A percentile compares a stretch with the other conserved stretches of the same genome.
These are phyloP conservation scores for Albula glossodonta DNA, from an alignment of 2,113 vertebrate species.

Conservation along the genomic window DNA sequence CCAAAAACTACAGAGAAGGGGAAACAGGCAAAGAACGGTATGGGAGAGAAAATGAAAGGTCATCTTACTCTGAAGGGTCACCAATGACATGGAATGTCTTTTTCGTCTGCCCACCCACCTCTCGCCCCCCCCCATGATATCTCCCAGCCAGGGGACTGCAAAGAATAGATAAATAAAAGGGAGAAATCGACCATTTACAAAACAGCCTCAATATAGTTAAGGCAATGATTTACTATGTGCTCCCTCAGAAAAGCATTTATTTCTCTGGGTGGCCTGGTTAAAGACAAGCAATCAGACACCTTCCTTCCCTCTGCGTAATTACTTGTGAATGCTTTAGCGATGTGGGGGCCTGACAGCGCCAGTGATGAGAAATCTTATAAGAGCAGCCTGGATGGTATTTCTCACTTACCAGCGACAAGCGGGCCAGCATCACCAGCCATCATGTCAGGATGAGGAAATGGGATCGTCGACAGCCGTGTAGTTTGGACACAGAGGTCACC, in stretches of 20 bases:
- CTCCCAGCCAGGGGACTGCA: conserved; percentile 4
- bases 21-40: neutral
- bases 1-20: conserved; percentile 25
- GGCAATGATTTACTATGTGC: neutral
- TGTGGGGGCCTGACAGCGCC: neutral
- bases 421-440: neutral
- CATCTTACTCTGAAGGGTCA: conserved; percentile 17
- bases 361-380: conserved; percentile 4
- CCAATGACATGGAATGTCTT: conserved; percentile 30
- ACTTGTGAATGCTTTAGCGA: conserved; percentile 4
- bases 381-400: neutral
- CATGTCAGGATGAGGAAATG: conserved; percentile 24
- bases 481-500: conserved; percentile 26
- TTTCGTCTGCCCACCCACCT: conserved; percentile 23
- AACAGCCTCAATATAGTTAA: neutral
- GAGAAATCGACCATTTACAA: neutral
- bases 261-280: neutral
- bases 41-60: conserved; percentile 1
- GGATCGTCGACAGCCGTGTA: neutral
- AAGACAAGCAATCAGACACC: conserved; percentile 6
- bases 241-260: conserved; percentile 10
- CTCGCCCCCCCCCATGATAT: conserved; percentile 24
- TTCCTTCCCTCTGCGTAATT: conserved; percentile 3
- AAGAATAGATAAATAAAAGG: neutral
- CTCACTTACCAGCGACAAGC: neutral